These are phyloP conservation scores for Euthynnus affinis DNA, from an alignment of 2,797 vertebrate species.

Conservation along the genomic window DNA sequence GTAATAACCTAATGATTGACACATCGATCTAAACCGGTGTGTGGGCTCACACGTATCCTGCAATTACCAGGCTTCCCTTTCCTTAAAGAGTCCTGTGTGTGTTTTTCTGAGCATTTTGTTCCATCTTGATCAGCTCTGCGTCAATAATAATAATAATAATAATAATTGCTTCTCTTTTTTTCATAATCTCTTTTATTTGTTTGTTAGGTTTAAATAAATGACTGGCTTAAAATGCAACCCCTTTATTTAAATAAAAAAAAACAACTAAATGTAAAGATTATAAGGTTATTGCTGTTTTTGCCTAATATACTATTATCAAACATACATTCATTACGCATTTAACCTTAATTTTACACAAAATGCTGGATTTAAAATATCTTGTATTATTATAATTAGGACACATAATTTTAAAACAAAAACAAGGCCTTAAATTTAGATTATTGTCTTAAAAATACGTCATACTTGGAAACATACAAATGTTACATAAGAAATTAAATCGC, in stretches of 20 bases:
- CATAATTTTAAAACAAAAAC: background rate
- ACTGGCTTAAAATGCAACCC: background rate
- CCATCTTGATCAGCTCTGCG: conserved; percentile 2
- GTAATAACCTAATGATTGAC: conserved; percentile 36
- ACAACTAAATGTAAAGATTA: background rate
- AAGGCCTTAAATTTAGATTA: background rate
- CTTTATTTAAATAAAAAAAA: background rate
- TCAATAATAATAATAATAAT: background rate
- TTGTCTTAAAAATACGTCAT: background rate
- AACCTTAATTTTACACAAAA: background rate
- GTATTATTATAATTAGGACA: background rate
- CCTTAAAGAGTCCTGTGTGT: background rate
- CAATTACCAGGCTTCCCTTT: conserved; percentile 40
- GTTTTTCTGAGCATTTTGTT: conserved; percentile 5
- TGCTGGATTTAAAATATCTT: no score
- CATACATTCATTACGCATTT: background rate
- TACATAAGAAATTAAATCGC: background rate
- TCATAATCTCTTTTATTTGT: background rate
- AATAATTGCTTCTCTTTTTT: background rate
- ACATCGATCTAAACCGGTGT: conserved; percentile 25
- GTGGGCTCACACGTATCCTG: conserved; percentile 38
- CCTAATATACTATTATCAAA: background rate
- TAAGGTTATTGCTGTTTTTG: background rate
- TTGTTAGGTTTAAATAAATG: background rate
- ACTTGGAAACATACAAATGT: no score